Percentiles rank a stretch among this genome's conserved stretches.
These are phyloP conservation scores for Cephus nigrinus DNA, from an alignment of 2,888 invertebrate genomes.

Conservation along the genomic window DNA sequence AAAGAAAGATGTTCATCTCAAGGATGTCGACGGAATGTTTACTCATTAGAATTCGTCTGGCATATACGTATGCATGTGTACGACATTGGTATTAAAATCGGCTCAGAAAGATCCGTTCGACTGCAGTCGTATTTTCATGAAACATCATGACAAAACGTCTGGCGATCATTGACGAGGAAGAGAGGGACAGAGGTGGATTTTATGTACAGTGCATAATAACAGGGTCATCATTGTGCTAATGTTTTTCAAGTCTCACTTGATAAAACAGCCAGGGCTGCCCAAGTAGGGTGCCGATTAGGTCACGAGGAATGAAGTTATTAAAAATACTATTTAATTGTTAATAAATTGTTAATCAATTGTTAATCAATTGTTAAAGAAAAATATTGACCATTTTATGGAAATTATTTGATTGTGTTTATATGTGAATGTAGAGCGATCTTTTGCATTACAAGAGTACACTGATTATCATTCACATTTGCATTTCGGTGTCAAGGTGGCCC, in stretches of 20 bases:
- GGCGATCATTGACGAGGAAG: neutral
- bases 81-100: neutral
- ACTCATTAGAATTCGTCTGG: neutral
- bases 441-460: neutral
- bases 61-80: neutral
- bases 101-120: neutral
- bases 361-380: neutral
- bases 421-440: neutral
- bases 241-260: no score
- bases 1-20: neutral
- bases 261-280: no score
- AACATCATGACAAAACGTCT: neutral
- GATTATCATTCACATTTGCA: neutral
- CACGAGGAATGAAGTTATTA: neutral
- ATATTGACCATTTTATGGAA: neutral
- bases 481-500: neutral
- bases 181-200: neutral
- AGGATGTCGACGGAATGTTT: neutral
- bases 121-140: neutral
- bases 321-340: neutral
- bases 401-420: neutral
- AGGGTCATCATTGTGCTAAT: neutral
- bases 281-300: no score
- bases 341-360: neutral
- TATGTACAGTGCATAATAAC: neutral